Conservation (phyloP, 2,888 invertebrate genomes). For the Drosophila lutescens region DNA sequence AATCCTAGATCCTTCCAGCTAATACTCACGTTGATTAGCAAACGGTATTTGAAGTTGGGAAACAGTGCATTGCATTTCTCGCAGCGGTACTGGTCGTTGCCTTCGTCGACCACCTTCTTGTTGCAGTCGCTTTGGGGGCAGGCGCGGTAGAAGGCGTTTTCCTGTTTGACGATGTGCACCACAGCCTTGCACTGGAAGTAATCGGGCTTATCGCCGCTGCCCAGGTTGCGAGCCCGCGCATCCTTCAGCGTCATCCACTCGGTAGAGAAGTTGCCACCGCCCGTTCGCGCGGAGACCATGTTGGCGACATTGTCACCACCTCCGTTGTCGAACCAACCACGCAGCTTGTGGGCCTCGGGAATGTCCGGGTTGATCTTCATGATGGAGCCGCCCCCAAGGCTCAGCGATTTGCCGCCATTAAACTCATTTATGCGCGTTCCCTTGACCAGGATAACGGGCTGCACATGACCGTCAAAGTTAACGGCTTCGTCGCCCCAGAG, state of each 20-base stretch:
- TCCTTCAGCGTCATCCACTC: conserved; percentile 92
- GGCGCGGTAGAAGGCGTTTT: conserved; percentile 95
- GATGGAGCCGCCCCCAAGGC: conserved; percentile 86
- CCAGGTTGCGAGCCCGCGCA: conserved; percentile 89
- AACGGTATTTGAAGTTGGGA: conserved; percentile 93
- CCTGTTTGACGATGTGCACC: conserved; percentile 90
- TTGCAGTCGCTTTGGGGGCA: conserved; percentile 96
- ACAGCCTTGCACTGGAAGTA: conserved; percentile 92
- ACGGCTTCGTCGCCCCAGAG: conserved; percentile 97
- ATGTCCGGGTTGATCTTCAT: conserved; percentile 95
- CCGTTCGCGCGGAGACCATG: conserved; percentile 88
- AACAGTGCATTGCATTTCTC: conserved; percentile 96
- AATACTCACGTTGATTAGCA: conserved; percentile 90
- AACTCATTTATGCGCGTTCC: conserved; percentile 94
- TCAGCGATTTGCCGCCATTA: conserved; percentile 90
- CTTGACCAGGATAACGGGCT: conserved; percentile 94
- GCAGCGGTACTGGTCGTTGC: conserved; percentile 95
- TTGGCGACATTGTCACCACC: conserved; percentile 87
- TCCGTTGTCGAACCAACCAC: conserved; percentile 96
- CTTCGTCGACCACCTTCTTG: conserved; percentile 96
- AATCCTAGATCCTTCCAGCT: background rate
- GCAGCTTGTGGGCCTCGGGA: conserved; percentile 92
- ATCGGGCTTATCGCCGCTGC: conserved; percentile 91
- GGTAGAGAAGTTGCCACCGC: conserved; percentile 84
- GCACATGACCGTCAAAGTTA: conserved; percentile 90